Base-by-base conservation (phyloP, 1,140 invertebrate species). In the Drosophila baimaii region DNA sequence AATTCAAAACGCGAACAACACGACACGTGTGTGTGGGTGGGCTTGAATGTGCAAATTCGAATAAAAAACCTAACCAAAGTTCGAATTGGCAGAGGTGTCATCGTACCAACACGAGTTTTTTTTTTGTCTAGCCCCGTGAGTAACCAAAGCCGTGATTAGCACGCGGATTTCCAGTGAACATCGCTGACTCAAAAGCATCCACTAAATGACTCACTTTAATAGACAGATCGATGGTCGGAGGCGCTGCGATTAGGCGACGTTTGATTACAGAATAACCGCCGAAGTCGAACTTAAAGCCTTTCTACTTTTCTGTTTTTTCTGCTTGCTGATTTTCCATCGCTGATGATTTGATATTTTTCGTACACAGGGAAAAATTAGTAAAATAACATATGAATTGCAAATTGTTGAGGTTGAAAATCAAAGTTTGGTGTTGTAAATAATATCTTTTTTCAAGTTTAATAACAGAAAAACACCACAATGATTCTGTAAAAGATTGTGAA, bases 151-250 rank as follows among this genome's bases (percentile, higher is more conserved):
- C 52, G 51, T 71, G 73, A 83, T 83, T 79, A 76, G 76, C 71
- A 71, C 70, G 49, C n/a, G 10, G 74, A 47, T 58, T 83, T 84
- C 81, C 71, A 72, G 49, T 64, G 77, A 83, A 84, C 37, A 46
- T 23, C 23, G 9, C 80, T 83, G 81, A 83, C 66, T 83, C 81
- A 83, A 83, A 74, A 55, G 13, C 31, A 68, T 66, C 51, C 54
- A 77, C 49, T 17, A 51, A 80, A 55, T 84, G 81, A 84, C 41
- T 84, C 81, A 84, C 65, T 64, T 57, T 41, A 84, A 71, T 80
- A 62, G 79, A 46, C 46, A 61, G 56, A 69, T 80, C 71, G 54
- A 71, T 37, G 31, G 55, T 33, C 46, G 37, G 56, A 52, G 51
- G 37, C 27, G 5, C 15, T 44, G 57, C 37, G 57, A 59, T 63